Percentiles rank a stretch among this genome's conserved stretches.
These are phyloP conservation scores for Pterophyllum scalare DNA, from an alignment of 2,113 vertebrate species.

Conservation along the genomic window DNA sequence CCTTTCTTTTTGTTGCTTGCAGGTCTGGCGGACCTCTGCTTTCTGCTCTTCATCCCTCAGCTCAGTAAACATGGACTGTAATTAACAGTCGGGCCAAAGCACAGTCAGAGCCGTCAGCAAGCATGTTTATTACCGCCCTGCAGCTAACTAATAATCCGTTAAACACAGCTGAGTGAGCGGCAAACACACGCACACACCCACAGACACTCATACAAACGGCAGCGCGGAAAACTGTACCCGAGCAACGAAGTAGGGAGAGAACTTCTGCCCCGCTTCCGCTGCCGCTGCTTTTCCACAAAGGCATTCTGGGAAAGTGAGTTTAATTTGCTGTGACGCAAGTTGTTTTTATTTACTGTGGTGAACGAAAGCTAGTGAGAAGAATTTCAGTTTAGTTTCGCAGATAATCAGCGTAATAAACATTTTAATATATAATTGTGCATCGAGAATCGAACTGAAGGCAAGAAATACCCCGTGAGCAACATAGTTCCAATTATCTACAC, in stretches of 20 bases:
- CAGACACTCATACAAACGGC: neutral
- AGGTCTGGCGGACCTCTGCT: constrained; percentile 48
- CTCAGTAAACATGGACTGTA: neutral
- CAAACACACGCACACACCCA: neutral
- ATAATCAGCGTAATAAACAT: too few relatives aligned
- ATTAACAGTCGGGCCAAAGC: neutral
- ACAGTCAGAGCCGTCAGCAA: neutral
- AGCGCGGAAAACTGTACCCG: constrained; percentile 59
- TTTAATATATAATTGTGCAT: too few relatives aligned
- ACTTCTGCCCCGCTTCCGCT: constrained; percentile 60
- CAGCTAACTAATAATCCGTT: constrained; percentile 16
- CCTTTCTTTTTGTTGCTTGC: constrained; percentile 75
- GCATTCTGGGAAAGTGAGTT: constrained; percentile 70
- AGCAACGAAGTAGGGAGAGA: constrained; percentile 38
- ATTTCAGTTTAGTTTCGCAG: too few relatives aligned
- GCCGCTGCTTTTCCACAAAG: constrained; percentile 10
- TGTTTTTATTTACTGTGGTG: too few relatives aligned
- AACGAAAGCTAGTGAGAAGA: too few relatives aligned
- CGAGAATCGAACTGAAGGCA: too few relatives aligned
- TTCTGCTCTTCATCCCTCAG: constrained; percentile 79
- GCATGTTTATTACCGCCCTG: constrained; percentile 27
- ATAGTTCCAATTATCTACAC: too few relatives aligned
- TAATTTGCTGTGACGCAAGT: too few relatives aligned
- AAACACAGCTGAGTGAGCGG: neutral
- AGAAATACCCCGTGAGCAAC: too few relatives aligned